Evolutionary conservation across 2,113 vertebrate species (phyloP), one percentile per base, ranked within the genome.

Genomic region (Ursus arctos): DNA sequence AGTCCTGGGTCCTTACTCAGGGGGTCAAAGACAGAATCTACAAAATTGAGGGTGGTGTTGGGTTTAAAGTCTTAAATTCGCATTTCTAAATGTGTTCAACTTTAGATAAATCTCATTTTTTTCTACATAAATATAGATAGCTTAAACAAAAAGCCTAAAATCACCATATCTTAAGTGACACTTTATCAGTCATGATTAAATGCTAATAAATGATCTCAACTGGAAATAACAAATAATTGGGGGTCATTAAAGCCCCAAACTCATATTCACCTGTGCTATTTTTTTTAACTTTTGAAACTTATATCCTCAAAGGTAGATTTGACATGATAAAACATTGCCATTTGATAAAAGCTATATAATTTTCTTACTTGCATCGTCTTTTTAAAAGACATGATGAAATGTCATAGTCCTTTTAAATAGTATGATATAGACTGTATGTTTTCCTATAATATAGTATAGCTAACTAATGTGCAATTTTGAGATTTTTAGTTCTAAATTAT

Each of bases 401-500:
- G 31, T 36, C 33, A 63, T 36, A 67, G 13, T 80, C 31, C 63
- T 96, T 76, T 83, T 36, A 91, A 95, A 87, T 83, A 94, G 57
- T 87, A 19, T 53, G 40, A 53, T 83, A 18, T 7, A 87, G 65
- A 85, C 14, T 71, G 14, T 92, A 40, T 43, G 2, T 18, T 93
- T 88, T 89, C n/a, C 10, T 59, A n/a, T 33, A 47, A 87, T 4
- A 83, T 8, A 74, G 4, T 57, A 5, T 21, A 76, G 5, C 21
- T 80, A 84, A 53, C 22, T 59, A 92, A 76, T 94, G 36, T 84
- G 9, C 16, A 59, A 53, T 76, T 86, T 26, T 94, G 18, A 91
- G n/a, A 76, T 94, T 91, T 97, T 90, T 53, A 71, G 47, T 85
- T 88, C 26, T 93, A 74, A 88, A 65, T 47, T 59, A 24, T 94